Evolutionary conservation across 2,888 invertebrate species (phyloP), one percentile per base, ranked within the genome.

Genomic region (Epirrhoe alternata): DNA sequence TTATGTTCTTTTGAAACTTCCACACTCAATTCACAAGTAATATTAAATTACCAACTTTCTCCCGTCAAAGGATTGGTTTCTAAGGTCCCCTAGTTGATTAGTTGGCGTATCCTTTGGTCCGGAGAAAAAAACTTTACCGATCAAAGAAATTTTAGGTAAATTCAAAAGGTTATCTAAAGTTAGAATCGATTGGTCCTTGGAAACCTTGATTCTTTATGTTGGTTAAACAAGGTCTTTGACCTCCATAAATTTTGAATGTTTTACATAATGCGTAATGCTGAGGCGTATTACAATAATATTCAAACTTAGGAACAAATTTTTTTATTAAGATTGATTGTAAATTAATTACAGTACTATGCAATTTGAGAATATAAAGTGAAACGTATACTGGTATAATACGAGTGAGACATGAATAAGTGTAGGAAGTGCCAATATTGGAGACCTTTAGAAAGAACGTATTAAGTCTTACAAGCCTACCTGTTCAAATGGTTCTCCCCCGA

Each of bases 21-120:
- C 5, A 35, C 16, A 17, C 55, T 35, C 17, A 51, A 16, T 57
- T 31, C 45, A 31, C 8, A 52, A 58, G 47, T 51, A 58, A 52
- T 62, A 58, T 62, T 66, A 54, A 12, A 52, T 75, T 71, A 64
- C 49, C 55, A 66, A 61, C 67, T 71, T 72, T 67, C 59, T 61
- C 31, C 59, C 69, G 72, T 77, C 73, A 75, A 76, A 75, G 70
- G 68, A 61, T 70, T n/a, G 62, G 61, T 68, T 74, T 69, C 64
- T 67, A 72, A 76, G 72, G 62, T 69, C 54, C 49, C 70, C 64
- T 69, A 71, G 68, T 74, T 81, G 76, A 78, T 81, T 77, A 80
- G 80, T 77, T 73, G 65, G 67, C 71, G 70, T 24, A 76, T 74
- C 35, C 66, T 52, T 61, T 55, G 71, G 71, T 72, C 73, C 73